Evolutionary conservation across 2,797 vertebrate species (phyloP).

Genomic region (Linurgus olivaceus): DNA sequence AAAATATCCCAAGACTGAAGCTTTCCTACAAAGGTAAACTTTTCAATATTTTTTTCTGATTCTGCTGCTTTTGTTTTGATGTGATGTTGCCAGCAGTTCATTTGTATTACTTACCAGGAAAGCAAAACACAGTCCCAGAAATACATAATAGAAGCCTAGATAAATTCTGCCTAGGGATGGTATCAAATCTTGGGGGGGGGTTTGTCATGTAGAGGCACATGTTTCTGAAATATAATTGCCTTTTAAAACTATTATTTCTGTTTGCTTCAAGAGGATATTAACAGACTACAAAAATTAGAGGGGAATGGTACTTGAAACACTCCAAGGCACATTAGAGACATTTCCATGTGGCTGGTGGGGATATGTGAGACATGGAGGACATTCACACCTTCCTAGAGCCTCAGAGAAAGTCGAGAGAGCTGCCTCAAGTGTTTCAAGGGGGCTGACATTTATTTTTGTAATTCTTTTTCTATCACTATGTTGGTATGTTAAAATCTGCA

Average conservation of each 20-base stretch:
- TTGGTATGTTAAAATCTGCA: neutral
- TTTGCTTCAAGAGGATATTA: neutral
- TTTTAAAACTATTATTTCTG: neutral
- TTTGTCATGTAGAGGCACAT: no score
- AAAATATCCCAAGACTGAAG: conserved; percentile 90
- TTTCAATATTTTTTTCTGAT: neutral
- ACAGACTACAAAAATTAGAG: neutral
- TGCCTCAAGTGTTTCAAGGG: neutral
- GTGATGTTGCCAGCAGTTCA: neutral
- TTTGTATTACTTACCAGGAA: conserved; percentile 3
- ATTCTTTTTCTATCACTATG: neutral
- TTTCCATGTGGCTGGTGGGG: neutral
- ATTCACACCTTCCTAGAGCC: neutral
- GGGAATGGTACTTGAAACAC: neutral
- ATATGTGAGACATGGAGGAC: neutral
- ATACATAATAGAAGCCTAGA: neutral
- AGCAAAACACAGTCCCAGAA: neutral
- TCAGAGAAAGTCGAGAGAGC: neutral
- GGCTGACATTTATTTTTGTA: neutral
- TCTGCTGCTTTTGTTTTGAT: conserved; percentile 17
- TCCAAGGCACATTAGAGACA: fast-evolving
- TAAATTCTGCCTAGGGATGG: neutral
- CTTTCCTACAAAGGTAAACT: conserved; percentile 92
- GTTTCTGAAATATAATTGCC: neutral
- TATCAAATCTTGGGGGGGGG: neutral